Conservation (phyloP, 1,140 invertebrate species). For the Drosophila ironensis region DNA sequence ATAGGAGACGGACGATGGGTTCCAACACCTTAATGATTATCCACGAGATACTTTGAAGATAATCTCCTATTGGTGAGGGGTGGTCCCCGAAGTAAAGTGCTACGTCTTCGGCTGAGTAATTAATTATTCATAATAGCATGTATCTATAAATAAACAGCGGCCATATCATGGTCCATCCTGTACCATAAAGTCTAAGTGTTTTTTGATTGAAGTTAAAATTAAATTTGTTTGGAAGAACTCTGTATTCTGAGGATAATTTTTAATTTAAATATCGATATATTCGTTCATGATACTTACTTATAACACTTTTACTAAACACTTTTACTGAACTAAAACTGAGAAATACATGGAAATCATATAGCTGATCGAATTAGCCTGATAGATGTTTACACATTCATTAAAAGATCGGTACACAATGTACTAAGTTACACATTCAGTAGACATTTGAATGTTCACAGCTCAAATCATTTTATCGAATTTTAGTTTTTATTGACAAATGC, state of each 20-base stretch:
- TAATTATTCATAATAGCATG: constrained; percentile 76
- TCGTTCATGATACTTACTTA: background rate
- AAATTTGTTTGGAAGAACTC: constrained; percentile 38
- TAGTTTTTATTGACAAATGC: too few species aligned
- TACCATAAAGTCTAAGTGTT: constrained; percentile 27
- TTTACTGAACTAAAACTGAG: too few species aligned
- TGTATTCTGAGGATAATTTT: constrained; percentile 5
- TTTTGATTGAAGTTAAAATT: constrained; percentile 57
- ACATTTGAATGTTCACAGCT: background rate
- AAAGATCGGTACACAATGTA: too few species aligned
- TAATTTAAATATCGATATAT: too few species aligned
- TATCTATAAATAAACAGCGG: constrained; percentile 21
- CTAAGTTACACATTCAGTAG: too few species aligned
- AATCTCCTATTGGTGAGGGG: constrained; percentile 30
- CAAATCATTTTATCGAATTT: background rate
- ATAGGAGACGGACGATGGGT: constrained; percentile 2
- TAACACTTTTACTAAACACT: too few species aligned
- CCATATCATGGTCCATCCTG: background rate
- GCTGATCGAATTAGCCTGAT: background rate
- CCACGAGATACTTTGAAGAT: constrained; percentile 68
- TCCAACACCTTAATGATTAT: constrained; percentile 68
- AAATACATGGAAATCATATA: too few species aligned
- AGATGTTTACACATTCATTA: background rate
- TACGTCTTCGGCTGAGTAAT: constrained; percentile 48
- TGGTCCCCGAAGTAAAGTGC: constrained; percentile 53